Base-by-base conservation (phyloP, 2,888 invertebrate genomes). In the Hemaris fuciformis region DNA sequence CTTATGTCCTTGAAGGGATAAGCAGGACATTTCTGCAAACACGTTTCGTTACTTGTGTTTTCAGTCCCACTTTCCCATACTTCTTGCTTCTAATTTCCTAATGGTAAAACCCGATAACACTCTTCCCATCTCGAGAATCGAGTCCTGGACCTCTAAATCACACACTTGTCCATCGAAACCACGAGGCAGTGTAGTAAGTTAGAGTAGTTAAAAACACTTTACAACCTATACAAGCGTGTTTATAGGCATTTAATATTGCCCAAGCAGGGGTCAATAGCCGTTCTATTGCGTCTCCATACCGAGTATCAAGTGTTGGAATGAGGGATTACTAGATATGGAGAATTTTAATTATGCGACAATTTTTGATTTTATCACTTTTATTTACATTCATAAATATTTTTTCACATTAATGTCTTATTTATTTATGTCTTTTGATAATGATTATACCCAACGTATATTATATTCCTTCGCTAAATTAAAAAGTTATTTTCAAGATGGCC, bases 201-300 rank as follows among this genome's bases (percentile, higher is more conserved):
- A n/a, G n/a, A n/a, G 31, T 31, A 53, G 27, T 31, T 31, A 31
- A 10, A n/a, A n/a, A n/a, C n/a, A n/a, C n/a, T n/a, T n/a, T n/a
- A n/a, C n/a, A n/a, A n/a, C n/a, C n/a, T n/a, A 67, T 67, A 43
- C 71, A 69, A 65, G 66, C 70, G 63, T 69, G 66, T 65, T 64
- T 62, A 64, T 64, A 66, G 65, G 66, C 61, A 63, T 66, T 66
- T 61, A 27, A 66, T 59, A 62, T 75, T 77, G 69, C 75, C 61
- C 60, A 71, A 77, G 61, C 48, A 3, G 60, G 66, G 74, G 69
- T 78, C 73, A 71, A 62, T 68, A 76, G 64, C 71, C 68, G 66
- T 45, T 64, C 62, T 65, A 66, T 65, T 59, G 59, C 46, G 46
- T 59, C 34, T 59, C 46, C 38, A 48, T 48, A 38, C 42, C 46